A percentile compares a stretch with the other conserved stretches of the same genome.
phyloP scores from a whole-genome alignment of 2,113 vertebrate genomes.

The Sturnus vulgaris region DNA sequence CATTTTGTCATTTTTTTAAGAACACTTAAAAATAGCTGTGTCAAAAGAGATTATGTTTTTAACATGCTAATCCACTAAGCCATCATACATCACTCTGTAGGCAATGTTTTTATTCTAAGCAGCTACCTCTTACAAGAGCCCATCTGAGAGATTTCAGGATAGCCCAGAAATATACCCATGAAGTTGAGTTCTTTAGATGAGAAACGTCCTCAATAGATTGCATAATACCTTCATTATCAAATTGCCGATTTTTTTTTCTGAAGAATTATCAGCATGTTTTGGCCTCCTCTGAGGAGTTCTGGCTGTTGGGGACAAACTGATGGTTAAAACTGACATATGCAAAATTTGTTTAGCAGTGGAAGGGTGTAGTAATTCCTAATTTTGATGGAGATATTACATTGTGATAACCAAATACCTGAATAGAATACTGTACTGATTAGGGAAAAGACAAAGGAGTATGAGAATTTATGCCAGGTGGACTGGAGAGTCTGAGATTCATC shows the following conservation, averaged over 20 bases:
- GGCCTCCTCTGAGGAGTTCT: not conserved
- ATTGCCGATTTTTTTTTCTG: not conserved
- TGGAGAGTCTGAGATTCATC: not conserved
- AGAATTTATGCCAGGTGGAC: not conserved
- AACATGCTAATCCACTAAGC: not conserved
- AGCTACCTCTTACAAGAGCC: not conserved
- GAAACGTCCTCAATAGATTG: not conserved
- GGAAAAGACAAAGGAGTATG: not conserved
- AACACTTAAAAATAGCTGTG: conserved; percentile 27
- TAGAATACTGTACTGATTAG: not conserved
- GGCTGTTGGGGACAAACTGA: not conserved
- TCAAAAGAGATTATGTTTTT: conserved; percentile 38
- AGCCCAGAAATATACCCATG: not conserved
- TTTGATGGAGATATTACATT: not conserved
- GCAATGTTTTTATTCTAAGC: conserved; percentile 1
- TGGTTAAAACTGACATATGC: not conserved
- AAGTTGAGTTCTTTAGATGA: not conserved
- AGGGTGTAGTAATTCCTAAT: not conserved
- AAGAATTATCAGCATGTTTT: not conserved
- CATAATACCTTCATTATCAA: not conserved
- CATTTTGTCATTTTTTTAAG: not conserved
- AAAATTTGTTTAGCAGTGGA: not conserved
- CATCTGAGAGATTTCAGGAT: not conserved
- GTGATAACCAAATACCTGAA: not conserved
- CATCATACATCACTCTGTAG: not conserved